A percentile compares a stretch with the other conserved stretches of the same genome.
phyloP scores from a whole-genome alignment of 53 echinoderm and acorn worm genomes.

The Hippasteria phrygiana region DNA sequence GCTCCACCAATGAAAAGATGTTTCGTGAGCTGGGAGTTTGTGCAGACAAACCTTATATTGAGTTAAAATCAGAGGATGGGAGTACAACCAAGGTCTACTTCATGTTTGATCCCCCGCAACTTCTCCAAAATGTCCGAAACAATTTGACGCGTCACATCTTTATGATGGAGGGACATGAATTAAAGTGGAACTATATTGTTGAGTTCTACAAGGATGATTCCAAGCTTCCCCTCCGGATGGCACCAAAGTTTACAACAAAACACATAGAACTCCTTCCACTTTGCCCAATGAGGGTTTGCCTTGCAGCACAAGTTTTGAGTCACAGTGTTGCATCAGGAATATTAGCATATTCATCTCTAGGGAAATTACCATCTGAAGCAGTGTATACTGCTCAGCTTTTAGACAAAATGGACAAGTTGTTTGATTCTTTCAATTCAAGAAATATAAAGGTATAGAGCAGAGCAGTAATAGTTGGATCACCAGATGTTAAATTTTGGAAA shows the following conservation, averaged over 20 bases:
- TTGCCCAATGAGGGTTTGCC: constrained; percentile 37
- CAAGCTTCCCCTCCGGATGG: constrained; percentile 9
- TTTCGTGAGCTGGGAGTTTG: constrained; percentile 22
- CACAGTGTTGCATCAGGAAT: constrained; percentile 59
- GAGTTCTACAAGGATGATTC: constrained; percentile 30
- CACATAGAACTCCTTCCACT: constrained; percentile 50
- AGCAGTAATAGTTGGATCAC: constrained; percentile 44
- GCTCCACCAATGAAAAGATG: constrained; percentile 21
- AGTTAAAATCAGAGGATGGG: constrained; percentile 16
- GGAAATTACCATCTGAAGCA: constrained; percentile 49
- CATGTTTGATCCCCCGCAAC: constrained; percentile 60
- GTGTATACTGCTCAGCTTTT: constrained; percentile 60
- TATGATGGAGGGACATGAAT: constrained; percentile 3
- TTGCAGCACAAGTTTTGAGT: constrained; percentile 43
- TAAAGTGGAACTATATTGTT: constrained; percentile 44
- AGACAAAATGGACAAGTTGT: constrained; percentile 58
- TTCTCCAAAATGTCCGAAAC: constrained; percentile 52
- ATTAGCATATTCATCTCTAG: constrained; percentile 17
- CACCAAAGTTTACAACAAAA: constrained; percentile 39
- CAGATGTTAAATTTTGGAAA: constrained; percentile 55
- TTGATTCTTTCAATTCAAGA: constrained; percentile 65
- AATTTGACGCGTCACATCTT: constrained; percentile 10
- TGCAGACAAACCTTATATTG: constrained; percentile 34
- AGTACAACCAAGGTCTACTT: constrained; percentile 9
- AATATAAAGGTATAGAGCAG: constrained; percentile 24